Conservation (phyloP, 2,113 vertebrate species). For the Phycodurus eques region DNA sequence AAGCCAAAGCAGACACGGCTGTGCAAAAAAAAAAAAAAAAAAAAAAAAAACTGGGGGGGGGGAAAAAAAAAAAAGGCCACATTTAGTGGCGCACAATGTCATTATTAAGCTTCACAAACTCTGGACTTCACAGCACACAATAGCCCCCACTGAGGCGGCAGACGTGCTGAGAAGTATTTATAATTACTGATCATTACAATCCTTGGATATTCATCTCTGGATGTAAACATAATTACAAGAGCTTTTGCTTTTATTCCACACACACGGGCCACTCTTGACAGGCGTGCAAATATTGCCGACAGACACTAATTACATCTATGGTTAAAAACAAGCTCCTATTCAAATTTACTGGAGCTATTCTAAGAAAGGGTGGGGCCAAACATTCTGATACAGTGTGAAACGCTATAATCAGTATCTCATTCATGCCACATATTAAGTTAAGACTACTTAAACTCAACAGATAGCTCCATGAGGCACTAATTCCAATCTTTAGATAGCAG, state of each 20-base stretch:
- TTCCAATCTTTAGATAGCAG: constrained; percentile 66
- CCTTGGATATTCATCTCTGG: constrained; percentile 72
- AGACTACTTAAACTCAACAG: constrained; percentile 74
- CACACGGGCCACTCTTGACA: constrained; percentile 68
- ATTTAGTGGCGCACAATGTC: constrained; percentile 89
- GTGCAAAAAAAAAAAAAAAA: constrained; percentile 77
- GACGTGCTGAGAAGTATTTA: constrained; percentile 74
- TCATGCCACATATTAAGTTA: constrained; percentile 74
- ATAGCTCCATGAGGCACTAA: constrained; percentile 66
- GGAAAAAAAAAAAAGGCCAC: constrained; percentile 46
- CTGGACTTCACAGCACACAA: constrained; percentile 73
- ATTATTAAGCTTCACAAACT: constrained; percentile 92
- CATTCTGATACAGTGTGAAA: constrained; percentile 59
- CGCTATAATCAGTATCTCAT: constrained; percentile 60
- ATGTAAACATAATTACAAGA: constrained; percentile 79
- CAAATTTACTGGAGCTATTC: constrained; percentile 58
- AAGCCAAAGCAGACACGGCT: constrained; percentile 84
- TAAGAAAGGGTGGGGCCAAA: constrained; percentile 48
- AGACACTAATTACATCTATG: constrained; percentile 72
- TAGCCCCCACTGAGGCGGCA: constrained; percentile 59
- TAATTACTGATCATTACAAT: constrained; percentile 81
- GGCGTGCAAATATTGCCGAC: constrained; percentile 71
- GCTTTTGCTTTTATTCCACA: constrained; percentile 73
- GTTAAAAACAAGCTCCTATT: constrained; percentile 75
- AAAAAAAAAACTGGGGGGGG: not conserved